Base-by-base conservation (phyloP, 2,113 vertebrate genomes). In the Excalfactoria chinensis region DNA sequence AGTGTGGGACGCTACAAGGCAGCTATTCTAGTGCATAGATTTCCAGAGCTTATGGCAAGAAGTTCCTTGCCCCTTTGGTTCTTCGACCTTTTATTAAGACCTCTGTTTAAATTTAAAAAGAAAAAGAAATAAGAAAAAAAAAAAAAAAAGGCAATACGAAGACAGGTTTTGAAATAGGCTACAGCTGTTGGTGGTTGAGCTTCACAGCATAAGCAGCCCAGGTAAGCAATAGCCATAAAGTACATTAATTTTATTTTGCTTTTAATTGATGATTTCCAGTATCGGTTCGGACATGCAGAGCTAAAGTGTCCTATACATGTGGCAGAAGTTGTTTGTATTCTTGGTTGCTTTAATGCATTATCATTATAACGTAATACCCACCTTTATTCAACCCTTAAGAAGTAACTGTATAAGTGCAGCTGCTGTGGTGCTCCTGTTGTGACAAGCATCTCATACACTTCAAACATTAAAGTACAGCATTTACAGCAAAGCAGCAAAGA, bases 271-370 rank as follows among this genome's bases (percentile, higher is more conserved):
- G 49, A 79, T 72, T 95, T 94, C 84, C 63, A 77, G 49, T 63
- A 93, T 89, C 86, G 74, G 66, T 94, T 95, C 51, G 91, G 97
- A 95, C 97, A 98, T 95, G 96, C 97, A 74, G 93, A 96, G 83
- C 64, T 95, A 46, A 71, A 58, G 41, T 94, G 72, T 91, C 75
- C 94, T 96, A 92, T 89, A 96, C 43, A 91, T 78, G 79, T 94
- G 23, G 86, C 46, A 89, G 81, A 93, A 89, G 85, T 28, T 93
- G 26, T 76, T 41, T 73, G 79, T 71, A 72, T 90, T 84, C 69
- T 63, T 46, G 59, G 64, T 37, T 95, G 55, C 63, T 90, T 66
- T 34, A 49, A 30, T 63, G 56, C 13, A 44, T 80, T 80, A 35
- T 51, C 68, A 25, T 82, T 67, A 13, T 43, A 92, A 41, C 3